Percentiles rank a stretch among this genome's conserved stretches.
Evolutionary conservation across 2,797 vertebrate genomes (phyloP).

Genomic region (Champsocephalus esox): DNA sequence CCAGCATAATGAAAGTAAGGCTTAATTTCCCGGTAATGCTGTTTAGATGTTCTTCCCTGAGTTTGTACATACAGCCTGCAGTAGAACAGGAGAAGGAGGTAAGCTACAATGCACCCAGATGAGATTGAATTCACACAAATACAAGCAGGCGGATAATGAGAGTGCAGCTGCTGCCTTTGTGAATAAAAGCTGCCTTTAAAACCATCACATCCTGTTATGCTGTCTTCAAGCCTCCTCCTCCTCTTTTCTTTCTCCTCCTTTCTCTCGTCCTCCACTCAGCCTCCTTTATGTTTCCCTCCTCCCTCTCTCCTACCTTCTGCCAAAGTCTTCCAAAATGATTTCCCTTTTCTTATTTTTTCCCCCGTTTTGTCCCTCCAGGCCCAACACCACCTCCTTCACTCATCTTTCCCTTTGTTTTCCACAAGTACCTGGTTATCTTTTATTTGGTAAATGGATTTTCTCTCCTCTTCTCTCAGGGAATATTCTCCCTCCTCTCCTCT

Average conservation of each 20-base stretch:
- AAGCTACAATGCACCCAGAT: conserved; percentile 19
- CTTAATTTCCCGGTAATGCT: background rate
- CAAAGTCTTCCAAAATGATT: conserved; percentile 34
- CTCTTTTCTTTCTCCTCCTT: conserved; percentile 38
- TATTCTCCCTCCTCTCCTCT: conserved; percentile 23
- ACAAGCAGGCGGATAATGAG: conserved; percentile 42
- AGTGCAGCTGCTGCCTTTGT: conserved; percentile 44
- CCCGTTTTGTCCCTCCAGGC: conserved; percentile 30
- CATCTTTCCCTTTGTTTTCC: conserved; percentile 47
- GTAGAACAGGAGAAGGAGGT: conserved; percentile 13
- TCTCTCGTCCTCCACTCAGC: conserved; percentile 36
- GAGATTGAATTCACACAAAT: conserved; percentile 42
- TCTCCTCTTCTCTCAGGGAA: conserved; percentile 25
- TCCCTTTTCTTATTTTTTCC: conserved; percentile 27
- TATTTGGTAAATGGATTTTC: conserved; percentile 38
- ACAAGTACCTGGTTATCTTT: conserved; percentile 40
- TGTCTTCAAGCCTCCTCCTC: conserved; percentile 52
- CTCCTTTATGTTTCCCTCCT: conserved; percentile 49
- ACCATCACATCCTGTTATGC: conserved; percentile 60
- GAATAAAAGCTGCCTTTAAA: conserved; percentile 62
- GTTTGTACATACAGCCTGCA: conserved; percentile 17
- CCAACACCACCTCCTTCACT: background rate
- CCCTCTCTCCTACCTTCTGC: conserved; percentile 24
- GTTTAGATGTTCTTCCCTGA: conserved; percentile 1
- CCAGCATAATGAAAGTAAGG: background rate